Evolutionary conservation across 2,888 invertebrate genomes (phyloP).

Genomic region (Sphaerophoria taeniata): DNA sequence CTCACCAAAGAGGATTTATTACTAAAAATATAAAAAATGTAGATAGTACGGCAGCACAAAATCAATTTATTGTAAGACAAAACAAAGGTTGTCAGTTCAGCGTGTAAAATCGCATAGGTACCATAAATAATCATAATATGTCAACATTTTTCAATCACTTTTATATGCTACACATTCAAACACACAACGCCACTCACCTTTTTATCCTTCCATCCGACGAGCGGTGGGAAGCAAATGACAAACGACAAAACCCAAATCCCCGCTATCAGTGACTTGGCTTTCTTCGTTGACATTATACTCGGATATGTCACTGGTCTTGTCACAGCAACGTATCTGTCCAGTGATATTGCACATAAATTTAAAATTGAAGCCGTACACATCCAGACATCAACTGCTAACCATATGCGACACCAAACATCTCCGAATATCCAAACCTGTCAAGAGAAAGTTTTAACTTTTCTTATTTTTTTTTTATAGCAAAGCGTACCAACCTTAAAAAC

Average conservation of each 20-base stretch:
- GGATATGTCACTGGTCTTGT: constrained; percentile 98
- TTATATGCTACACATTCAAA: too few species aligned
- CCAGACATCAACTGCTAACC: constrained; percentile 99
- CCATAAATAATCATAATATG: too few species aligned
- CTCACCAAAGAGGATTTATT: too few species aligned
- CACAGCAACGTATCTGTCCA: constrained; percentile 98
- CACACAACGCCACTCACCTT: too few species aligned
- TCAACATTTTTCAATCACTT: too few species aligned
- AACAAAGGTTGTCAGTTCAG: too few species aligned
- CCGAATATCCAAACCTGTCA: constrained; percentile 97
- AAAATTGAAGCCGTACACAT: constrained; percentile 99
- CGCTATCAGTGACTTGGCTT: constrained; percentile 93
- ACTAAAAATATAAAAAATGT: too few species aligned
- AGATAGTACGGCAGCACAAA: too few species aligned
- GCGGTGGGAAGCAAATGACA: constrained; percentile 97
- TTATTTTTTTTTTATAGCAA: neutral
- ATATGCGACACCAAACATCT: constrained; percentile 96
- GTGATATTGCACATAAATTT: constrained; percentile 97
- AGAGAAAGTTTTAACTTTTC: constrained; percentile 4
- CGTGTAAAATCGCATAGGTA: too few species aligned
- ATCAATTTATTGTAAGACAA: too few species aligned
- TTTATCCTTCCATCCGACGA: constrained; percentile 95
- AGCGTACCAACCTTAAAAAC: constrained; percentile 89
- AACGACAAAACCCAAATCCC: constrained; percentile 98
- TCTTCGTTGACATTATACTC: constrained; percentile 92